Evolutionary conservation across 2,797 vertebrate genomes (phyloP).

Genomic region (Masticophis lateralis): DNA sequence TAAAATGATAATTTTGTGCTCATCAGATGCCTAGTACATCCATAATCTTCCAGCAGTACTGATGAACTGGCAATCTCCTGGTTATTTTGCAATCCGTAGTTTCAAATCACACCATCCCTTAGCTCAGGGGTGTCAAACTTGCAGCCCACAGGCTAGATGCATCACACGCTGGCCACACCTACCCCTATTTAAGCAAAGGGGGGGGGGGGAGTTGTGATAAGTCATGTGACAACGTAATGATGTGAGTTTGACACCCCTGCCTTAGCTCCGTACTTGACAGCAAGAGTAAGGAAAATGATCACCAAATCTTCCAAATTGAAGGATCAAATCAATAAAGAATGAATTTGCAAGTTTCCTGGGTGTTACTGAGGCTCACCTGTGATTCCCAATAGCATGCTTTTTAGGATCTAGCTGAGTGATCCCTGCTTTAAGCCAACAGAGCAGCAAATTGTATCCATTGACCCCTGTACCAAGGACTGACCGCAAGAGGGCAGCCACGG

Average conservation of each 20-base stretch:
- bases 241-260: too few relatives aligned
- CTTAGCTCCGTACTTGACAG: background rate
- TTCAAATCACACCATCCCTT: background rate
- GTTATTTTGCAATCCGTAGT: background rate
- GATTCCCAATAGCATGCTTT: background rate
- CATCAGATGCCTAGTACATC: background rate
- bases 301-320: background rate
- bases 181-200: too few relatives aligned
- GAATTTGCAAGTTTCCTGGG: background rate
- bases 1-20: background rate
- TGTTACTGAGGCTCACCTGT: background rate
- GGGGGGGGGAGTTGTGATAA: too few relatives aligned
- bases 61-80: too few relatives aligned
- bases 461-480: background rate
- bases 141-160: too few relatives aligned
- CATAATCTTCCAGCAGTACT: background rate
- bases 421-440: background rate
- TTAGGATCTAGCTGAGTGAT: background rate
- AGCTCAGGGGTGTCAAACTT: background rate
- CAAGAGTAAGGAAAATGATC: background rate
- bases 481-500: slow-evolving; percentile 27
- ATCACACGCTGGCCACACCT: too few relatives aligned
- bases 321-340: background rate
- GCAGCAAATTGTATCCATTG: background rate
- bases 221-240: too few relatives aligned